Base-by-base conservation (phyloP, 2,113 vertebrate genomes). In the Otolemur garnettii region DNA sequence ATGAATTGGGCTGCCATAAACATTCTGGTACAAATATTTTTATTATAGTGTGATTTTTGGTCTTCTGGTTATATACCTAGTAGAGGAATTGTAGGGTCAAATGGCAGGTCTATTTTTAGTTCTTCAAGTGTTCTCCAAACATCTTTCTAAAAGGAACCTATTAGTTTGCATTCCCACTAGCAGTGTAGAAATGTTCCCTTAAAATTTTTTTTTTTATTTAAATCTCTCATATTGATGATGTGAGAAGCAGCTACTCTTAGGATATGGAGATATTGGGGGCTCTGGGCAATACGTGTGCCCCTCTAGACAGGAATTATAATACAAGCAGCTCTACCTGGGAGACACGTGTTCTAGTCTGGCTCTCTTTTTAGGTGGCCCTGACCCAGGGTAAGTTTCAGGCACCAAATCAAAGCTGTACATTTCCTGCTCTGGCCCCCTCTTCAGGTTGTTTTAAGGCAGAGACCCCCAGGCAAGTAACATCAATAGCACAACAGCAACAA, bases 351-450 rank as follows among this genome's bases (percentile, higher is more conserved):
- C 75, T n/a, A 26, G 7, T 33, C n/a, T 5, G 19, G 26, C 53
- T 64, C 30, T 4, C 64, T 26, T 50, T 38, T 35, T 66, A 2
- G 6, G 12, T 79, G 62, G 53, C 42, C 90, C 83, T 68, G 22
- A 82, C 57, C 19, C 30, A 15, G 28, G 26, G 55, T 38, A 9
- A 14, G 11, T 71, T 50, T 77, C 0, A 14, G 33, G 17, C 26
- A 3, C 19, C 64, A 0, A 7, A 21, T 17, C 2, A 26, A 71
- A 69, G 30, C 35, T 11, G 64, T 13, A 0, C 12, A 1, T 45
- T 64, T 35, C 71, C 22, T 66, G 22, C 42, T 72, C 6, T 55
- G 18, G 53, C 21, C 11, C 30, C 83, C 24, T 86, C 26, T 85
- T 8, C 7, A 33, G 24, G 19, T 55, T 50, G 35, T 59, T 30